Percentiles rank a stretch among this genome's conserved stretches.
Conservation (phyloP, 2,888 invertebrate species). For the Thereva unica region DNA sequence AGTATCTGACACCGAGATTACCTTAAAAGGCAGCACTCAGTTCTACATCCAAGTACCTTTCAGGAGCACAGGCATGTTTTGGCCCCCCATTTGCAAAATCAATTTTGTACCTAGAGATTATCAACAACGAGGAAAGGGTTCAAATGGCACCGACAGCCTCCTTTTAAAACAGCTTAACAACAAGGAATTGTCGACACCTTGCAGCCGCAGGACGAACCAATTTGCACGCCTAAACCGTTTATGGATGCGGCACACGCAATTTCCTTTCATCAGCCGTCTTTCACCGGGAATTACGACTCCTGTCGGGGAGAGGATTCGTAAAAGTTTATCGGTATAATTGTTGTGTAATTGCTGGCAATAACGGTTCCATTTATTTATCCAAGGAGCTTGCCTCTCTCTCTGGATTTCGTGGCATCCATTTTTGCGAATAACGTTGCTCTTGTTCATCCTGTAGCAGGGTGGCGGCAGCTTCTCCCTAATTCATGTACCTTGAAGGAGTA, state of each 20-base stretch:
- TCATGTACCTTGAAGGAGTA: neutral
- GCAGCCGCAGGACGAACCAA: neutral
- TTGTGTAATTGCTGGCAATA: constrained; percentile 29
- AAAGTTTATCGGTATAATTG: constrained; percentile 25
- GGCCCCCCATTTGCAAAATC: too few relatives aligned
- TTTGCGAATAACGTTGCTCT: neutral
- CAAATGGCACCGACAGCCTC: too few relatives aligned
- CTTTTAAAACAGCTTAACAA: too few relatives aligned
- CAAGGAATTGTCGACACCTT: neutral
- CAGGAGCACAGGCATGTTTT: too few relatives aligned
- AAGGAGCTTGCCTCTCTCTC: neutral
- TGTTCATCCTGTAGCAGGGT: constrained; percentile 3
- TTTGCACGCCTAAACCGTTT: constrained; percentile 21
- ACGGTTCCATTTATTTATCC: constrained; percentile 27
- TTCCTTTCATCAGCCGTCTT: constrained; percentile 7
- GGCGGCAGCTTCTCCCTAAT: neutral
- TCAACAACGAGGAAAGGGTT: too few relatives aligned
- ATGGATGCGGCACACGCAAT: constrained; percentile 27
- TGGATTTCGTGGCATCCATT: constrained; percentile 10
- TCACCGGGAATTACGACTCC: constrained; percentile 10
- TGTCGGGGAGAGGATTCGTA: neutral
- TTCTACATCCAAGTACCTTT: too few relatives aligned
- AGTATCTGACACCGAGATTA: too few relatives aligned
- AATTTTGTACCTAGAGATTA: too few relatives aligned
- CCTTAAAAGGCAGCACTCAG: too few relatives aligned